These are phyloP conservation scores for Peromyscus melanophrys DNA, from an alignment of 2,797 vertebrate genomes.

Conservation along the genomic window DNA sequence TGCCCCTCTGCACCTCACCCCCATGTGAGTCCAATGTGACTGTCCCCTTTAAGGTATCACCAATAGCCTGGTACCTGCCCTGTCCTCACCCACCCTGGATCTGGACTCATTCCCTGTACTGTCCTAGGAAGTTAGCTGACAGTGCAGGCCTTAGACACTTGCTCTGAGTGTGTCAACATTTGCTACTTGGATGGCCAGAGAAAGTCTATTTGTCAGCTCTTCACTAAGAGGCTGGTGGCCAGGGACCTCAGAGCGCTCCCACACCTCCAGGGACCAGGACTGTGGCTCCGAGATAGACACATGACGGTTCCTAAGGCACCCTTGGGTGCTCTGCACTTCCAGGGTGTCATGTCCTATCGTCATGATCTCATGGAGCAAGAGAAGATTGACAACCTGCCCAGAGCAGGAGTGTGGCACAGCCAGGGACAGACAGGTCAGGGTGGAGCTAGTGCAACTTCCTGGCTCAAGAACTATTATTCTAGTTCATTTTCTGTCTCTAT, in stretches of 20 bases:
- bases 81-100: neutral
- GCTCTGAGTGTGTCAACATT: constrained; percentile 95
- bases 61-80: neutral
- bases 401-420: neutral
- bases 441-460: neutral
- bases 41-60: neutral
- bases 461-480: neutral
- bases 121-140: constrained; percentile 85
- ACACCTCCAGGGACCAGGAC: neutral
- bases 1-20: neutral
- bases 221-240: constrained; percentile 94
- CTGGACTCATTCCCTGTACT: neutral
- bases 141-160: constrained; percentile 94
- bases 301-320: neutral
- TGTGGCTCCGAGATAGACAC: no score
- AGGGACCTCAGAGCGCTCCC: constrained; percentile 81
- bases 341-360: neutral
- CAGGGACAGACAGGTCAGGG: neutral
- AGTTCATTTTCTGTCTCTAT: neutral
- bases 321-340: neutral
- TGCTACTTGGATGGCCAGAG: constrained; percentile 89
- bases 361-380: neutral
- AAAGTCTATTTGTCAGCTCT: constrained; percentile 89
- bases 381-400: neutral
- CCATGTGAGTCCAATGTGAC: neutral